Evolutionary conservation across 2,113 vertebrate genomes (phyloP).

Genomic region (Pavo muticus): DNA sequence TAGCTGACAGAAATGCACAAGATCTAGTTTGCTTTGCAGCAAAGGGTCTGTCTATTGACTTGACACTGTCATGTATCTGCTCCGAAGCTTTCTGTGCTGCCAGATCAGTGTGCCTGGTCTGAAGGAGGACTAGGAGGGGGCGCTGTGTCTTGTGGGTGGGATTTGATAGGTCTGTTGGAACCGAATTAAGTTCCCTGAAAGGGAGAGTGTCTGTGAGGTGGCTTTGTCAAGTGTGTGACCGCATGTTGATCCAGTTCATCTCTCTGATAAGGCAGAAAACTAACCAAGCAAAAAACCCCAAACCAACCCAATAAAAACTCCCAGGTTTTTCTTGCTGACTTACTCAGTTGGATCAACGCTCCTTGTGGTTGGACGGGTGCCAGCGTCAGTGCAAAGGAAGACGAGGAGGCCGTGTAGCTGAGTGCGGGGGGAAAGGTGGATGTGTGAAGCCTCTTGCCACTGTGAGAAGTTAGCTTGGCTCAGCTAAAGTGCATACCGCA

Average conservation of each 20-base stretch:
- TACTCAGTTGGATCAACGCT: neutral
- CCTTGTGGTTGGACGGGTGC: neutral
- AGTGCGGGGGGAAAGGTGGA: neutral
- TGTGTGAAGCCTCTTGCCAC: accelerated
- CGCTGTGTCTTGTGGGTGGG: accelerated
- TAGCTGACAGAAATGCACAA: accelerated
- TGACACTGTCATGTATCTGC: accelerated
- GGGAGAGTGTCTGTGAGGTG: neutral
- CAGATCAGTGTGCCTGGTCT: neutral
- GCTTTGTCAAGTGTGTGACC: neutral
- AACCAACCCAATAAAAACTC: neutral
- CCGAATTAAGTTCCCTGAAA: neutral
- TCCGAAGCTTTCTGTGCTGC: neutral
- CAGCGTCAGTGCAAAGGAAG: neutral
- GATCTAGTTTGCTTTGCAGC: neutral
- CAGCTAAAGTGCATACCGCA: accelerated
- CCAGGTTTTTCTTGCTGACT: neutral
- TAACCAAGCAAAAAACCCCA: neutral
- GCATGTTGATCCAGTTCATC: neutral
- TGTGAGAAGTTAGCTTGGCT: neutral
- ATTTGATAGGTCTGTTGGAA: neutral
- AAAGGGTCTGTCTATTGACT: neutral
- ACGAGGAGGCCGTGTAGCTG: neutral
- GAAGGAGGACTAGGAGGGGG: neutral
- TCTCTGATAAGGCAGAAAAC: neutral